Conservation (phyloP, 2,888 invertebrate species). For the Amorpha juglandis region DNA sequence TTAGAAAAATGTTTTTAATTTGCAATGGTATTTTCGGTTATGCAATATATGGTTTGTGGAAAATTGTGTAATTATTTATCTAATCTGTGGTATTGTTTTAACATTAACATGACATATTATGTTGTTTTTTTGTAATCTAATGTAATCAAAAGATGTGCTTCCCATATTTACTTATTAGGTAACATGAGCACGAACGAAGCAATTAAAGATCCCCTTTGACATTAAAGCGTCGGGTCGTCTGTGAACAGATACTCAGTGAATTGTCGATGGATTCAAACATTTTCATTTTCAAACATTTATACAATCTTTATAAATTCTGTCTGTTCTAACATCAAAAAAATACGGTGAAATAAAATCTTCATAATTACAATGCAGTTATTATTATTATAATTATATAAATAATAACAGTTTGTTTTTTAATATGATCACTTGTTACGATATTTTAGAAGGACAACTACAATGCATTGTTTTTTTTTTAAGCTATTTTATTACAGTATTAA, state of each 20-base stretch:
- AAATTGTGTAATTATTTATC: not conserved
- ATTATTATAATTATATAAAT: too few species aligned
- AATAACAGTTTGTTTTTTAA: too few species aligned
- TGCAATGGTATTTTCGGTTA: not conserved
- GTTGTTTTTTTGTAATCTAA: not conserved
- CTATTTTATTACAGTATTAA: too few species aligned
- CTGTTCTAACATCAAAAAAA: too few species aligned
- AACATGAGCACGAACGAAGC: constrained; percentile 3
- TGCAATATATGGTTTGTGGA: not conserved
- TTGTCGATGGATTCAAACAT: not conserved
- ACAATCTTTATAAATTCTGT: not conserved
- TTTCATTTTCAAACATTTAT: not conserved
- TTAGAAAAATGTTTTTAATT: not conserved
- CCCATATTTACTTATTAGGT: not conserved
- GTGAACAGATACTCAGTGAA: not conserved
- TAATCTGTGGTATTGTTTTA: not conserved
- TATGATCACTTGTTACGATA: too few species aligned
- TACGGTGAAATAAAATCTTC: too few species aligned
- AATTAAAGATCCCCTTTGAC: not conserved
- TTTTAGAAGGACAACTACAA: too few species aligned
- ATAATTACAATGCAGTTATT: too few species aligned
- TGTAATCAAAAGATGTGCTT: not conserved
- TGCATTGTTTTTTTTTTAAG: too few species aligned
- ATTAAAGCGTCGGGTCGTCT: not conserved
- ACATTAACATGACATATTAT: not conserved